Percentiles rank a stretch among this genome's conserved stretches.
Evolutionary conservation across 2,113 vertebrate genomes (phyloP).

Genomic region (Agelaius phoeniceus): DNA sequence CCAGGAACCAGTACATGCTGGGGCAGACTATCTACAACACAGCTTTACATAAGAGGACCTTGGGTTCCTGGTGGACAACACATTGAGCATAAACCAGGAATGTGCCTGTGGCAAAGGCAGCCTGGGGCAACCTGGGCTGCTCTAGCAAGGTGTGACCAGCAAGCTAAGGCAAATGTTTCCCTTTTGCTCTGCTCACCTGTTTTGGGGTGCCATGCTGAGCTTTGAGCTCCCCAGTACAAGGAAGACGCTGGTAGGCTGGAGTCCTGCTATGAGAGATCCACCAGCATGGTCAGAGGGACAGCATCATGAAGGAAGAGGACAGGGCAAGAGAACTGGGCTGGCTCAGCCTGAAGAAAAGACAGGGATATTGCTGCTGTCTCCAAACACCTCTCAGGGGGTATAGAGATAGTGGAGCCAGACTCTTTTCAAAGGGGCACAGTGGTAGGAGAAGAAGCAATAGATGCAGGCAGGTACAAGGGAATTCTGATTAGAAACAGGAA

Average conservation of each 20-base stretch:
- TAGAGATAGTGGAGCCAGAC: neutral
- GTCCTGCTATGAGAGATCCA: neutral
- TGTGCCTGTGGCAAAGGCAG: neutral
- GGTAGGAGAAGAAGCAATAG: neutral
- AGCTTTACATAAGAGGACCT: neutral
- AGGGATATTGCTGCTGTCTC: neutral
- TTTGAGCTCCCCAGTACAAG: neutral
- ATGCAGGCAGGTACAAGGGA: neutral
- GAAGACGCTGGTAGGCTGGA: neutral
- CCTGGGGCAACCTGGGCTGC: neutral
- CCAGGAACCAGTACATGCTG: neutral
- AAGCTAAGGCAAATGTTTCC: neutral
- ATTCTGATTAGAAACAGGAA: neutral
- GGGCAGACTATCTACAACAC: neutral
- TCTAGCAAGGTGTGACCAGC: neutral
- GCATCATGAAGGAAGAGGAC: neutral
- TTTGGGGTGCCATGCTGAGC: neutral
- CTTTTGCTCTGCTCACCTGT: neutral
- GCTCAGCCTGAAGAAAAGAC: neutral
- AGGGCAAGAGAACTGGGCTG: neutral
- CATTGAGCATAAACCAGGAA: neutral
- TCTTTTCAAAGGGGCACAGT: neutral
- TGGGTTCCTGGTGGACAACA: neutral
- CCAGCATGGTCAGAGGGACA: neutral
- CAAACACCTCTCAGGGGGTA: neutral